Evolutionary conservation across 92 coral and sea anemone species (phyloP), one percentile per base, ranked within the genome.

Genomic region (Siderastrea radians): DNA sequence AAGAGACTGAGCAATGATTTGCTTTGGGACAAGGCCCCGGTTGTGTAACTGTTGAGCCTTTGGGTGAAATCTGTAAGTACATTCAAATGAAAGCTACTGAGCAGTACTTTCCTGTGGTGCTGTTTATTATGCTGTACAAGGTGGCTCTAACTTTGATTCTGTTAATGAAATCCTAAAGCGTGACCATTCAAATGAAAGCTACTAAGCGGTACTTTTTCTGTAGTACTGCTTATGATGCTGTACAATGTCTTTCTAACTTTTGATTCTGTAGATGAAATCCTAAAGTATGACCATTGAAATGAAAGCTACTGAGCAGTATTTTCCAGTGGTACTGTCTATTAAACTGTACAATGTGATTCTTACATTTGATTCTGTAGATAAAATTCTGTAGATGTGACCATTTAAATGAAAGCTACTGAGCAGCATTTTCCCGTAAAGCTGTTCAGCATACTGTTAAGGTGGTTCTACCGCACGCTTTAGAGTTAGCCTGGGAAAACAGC

Each of bases 41-140:
- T 26, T 26, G 38, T 26, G 38, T 26, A 26, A 26, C 38, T 26
- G 38, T 26, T 26, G 38, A 26, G 38, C 38, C 38, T 26, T 26
- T 26, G 38, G 38, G 38, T 26, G 38, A 26, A 26, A 26, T 26
- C 38, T 26, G 38, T 26, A 26, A 26, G 38, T 26, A 26, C 62
- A 19, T 52, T 74, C n/a, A 73, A 51, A 17, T 73, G 77, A 73
- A n/a, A 73, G 77, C 60, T 51, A 73, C 53, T n/a, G 60, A 73
- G 77, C 77, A 73, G 77, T 8, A 50, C 62, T 52, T 73, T 17
- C 60, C 8, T 19, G 61, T 51, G 77, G 47, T 8, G 4, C 47
- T 51, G 61, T 17, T 73, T n/a, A 8, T 51, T 73, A 14, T 71
- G 19, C 75, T 3, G n/a, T 46, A 12, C 45, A 71, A n/a, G 45